Evolutionary conservation across 2,888 invertebrate genomes (phyloP).

Genomic region (Oeneis ivallda): DNA sequence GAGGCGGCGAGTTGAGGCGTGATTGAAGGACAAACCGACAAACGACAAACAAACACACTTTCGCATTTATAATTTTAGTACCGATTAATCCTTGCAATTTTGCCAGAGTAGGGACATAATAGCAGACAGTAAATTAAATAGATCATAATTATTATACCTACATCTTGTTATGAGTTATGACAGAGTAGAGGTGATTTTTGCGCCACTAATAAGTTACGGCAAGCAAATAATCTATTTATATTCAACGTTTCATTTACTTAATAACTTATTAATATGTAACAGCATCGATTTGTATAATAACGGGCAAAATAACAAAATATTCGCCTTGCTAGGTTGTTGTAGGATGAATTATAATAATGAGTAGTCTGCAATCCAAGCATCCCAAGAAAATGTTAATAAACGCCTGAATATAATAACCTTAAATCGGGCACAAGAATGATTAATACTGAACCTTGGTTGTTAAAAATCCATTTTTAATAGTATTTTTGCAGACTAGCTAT

Average conservation of each 20-base stretch:
- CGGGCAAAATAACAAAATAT: constrained; percentile 2
- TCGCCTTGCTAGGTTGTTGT: constrained; percentile 3
- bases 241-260: constrained; percentile 16
- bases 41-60: no score
- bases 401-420: constrained; percentile 9
- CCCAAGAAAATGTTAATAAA: constrained; percentile 5
- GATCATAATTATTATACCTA: no score
- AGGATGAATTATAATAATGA: neutral
- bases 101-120: no score
- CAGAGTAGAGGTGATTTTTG: neutral
- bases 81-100: no score
- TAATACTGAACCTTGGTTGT: neutral
- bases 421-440: neutral
- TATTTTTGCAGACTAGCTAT: no score
- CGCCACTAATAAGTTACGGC: neutral
- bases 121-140: no score
- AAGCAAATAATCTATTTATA: constrained; percentile 14
- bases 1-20: no score
- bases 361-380: neutral
- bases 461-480: neutral
- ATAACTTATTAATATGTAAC: constrained; percentile 25
- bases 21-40: no score
- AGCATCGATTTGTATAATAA: constrained; percentile 7
- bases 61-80: no score
- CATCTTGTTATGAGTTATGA: no score